Percentiles rank a stretch among this genome's conserved stretches.
phyloP scores from a whole-genome alignment of 2,888 invertebrate species.

The Phymatocera aterrima region DNA sequence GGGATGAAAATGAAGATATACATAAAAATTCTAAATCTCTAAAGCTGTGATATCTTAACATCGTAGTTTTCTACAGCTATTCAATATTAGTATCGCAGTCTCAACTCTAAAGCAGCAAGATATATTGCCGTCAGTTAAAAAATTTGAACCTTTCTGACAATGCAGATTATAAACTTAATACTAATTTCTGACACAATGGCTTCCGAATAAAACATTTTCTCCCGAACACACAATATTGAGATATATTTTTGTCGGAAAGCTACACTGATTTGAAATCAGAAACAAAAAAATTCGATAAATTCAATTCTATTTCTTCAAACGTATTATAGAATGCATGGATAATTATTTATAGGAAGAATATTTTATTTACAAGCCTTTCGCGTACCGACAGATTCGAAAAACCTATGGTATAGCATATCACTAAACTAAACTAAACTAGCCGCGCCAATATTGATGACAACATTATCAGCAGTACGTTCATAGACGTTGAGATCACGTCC shows the following conservation, averaged over 20 bases:
- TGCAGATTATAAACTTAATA: conserved; percentile 7
- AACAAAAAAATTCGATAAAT: not conserved
- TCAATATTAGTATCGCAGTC: conserved; percentile 37
- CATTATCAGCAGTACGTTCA: conserved; percentile 65
- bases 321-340: too few relatives aligned
- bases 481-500: conserved; percentile 67
- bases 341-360: too few relatives aligned
- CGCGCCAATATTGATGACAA: conserved; percentile 77
- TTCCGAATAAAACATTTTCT: not conserved
- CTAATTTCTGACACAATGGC: not conserved
- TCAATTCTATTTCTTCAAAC: too few relatives aligned
- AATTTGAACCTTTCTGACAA: conserved; percentile 25
- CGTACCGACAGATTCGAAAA: too few relatives aligned
- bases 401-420: not conserved
- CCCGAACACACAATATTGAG: not conserved
- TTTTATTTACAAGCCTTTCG: too few relatives aligned
- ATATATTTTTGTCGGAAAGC: not conserved
- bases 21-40: not conserved
- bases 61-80: conserved; percentile 9
- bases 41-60: not conserved
- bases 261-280: not conserved
- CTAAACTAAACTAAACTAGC: conserved; percentile 83
- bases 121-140: not conserved
- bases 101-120: conserved; percentile 25
- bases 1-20: not conserved